These are phyloP conservation scores for Enteromius viviparus DNA, from an alignment of 2,797 vertebrate species.

Conservation along the genomic window DNA sequence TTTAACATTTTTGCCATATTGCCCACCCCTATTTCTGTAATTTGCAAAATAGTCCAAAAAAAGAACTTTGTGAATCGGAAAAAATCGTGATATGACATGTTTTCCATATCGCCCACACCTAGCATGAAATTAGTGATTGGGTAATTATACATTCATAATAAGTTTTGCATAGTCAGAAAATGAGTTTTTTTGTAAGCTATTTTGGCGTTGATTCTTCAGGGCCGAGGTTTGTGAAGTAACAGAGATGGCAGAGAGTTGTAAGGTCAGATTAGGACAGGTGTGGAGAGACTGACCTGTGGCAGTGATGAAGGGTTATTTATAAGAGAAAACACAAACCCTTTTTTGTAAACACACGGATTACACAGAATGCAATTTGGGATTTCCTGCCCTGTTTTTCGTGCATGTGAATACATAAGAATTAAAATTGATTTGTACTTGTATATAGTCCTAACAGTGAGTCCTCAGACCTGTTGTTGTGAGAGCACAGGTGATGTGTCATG, in stretches of 20 bases:
- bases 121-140: not conserved
- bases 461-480: not conserved
- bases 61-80: no score
- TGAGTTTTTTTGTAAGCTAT: not conserved
- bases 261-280: constrained; percentile 4
- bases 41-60: no score
- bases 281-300: not conserved
- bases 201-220: no score
- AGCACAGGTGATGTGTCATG: not conserved
- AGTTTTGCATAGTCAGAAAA: not conserved
- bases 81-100: no score
- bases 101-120: no score
- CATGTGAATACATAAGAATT: not conserved
- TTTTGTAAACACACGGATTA: not conserved
- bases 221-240: no score
- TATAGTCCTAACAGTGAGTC: not conserved
- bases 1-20: no score
- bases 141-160: no score
- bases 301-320: not conserved
- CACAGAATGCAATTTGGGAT: not conserved
- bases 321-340: not conserved
- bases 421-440: not conserved
- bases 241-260: no score
- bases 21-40: no score
- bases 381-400: not conserved